Base-by-base conservation (phyloP, 2,113 vertebrate genomes). In the Oreochromis niloticus region DNA sequence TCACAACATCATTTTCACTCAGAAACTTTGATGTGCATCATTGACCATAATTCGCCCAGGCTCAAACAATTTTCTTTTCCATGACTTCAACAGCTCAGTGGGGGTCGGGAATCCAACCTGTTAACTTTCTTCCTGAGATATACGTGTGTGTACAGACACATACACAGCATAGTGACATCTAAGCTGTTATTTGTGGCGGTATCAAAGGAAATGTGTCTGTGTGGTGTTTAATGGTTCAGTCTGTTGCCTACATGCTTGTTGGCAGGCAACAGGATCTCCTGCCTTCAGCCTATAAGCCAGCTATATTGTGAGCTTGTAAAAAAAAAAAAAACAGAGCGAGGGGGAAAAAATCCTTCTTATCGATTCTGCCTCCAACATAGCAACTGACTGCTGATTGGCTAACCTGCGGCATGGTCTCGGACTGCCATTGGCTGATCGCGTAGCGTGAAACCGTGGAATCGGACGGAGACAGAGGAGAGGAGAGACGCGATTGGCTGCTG, bases 311-410 rank as follows among this genome's bases (percentile, higher is more conserved):
- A 91, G 92, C 89, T 81, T 66, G 83, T 89, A 88, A 92, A 90
- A 90, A 61, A 59, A 46, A 61, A 63, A 66, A 12, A 63, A 34
- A 34, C 5, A 56, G 4, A 22, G 10, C 22, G 22, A 4, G 9
- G 16, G 12, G 16, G 6, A 16, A 43, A 71, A 88, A 88, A 91
- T 88, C 32, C 84, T 83, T 88, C 83, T 90, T 91, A 94, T 94
- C 92, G 95, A 96, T 94, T 95, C 95, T 95, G 89, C 95, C 88
- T 93, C 90, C 81, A 48, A 94, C 95, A 94, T 96, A 95, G 95
- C 95, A 96, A 96, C 95, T 95, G 89, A 19, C 7, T 63, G 57
- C 81, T 84, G 94, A 96, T 96, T 96, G 95, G 95, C 59, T 79
- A 43, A 36, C 6, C 22, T 48, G 1, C 22, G 4, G 85, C 52